A percentile compares a stretch with the other conserved stretches of the same genome.
phyloP scores from a whole-genome alignment of 2,888 invertebrate species.

The Drosophila nr. medialis region DNA sequence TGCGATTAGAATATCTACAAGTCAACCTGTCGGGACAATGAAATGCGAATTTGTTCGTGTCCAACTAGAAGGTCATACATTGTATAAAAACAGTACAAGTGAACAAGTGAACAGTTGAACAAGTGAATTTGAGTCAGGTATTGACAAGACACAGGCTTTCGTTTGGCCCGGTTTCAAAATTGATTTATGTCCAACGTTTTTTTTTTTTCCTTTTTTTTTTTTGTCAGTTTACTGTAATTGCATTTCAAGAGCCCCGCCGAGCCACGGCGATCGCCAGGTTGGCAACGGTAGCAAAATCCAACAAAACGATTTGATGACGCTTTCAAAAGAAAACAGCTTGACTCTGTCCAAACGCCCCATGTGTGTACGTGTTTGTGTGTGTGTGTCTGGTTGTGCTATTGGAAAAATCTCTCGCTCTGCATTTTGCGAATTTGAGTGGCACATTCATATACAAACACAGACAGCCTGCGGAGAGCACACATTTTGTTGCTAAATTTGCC shows the following conservation, averaged over 20 bases:
- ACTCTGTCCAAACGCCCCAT: not conserved
- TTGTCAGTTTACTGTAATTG: conserved; percentile 67
- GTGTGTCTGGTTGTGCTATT: conserved; percentile 7
- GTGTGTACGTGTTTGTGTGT: not conserved
- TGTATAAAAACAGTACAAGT: not conserved
- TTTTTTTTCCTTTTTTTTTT: not conserved
- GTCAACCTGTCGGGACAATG: conserved; percentile 41
- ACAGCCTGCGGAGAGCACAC: conserved; percentile 6
- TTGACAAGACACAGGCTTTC: conserved; percentile 59
- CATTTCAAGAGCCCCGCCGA: conserved; percentile 33
- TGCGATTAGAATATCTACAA: conserved; percentile 40
- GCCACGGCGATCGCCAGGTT: conserved; percentile 28
- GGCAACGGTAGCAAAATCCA: conserved; percentile 19
- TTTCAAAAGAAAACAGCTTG: not conserved
- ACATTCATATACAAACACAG: conserved; percentile 6
- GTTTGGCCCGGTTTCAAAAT: conserved; percentile 71
- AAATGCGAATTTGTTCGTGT: conserved; percentile 10
- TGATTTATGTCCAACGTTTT: conserved; percentile 75
- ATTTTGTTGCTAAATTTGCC: conserved; percentile 37
- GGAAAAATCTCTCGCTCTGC: conserved; percentile 15
- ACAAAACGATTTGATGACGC: conserved; percentile 2
- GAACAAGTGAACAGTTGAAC: no score
- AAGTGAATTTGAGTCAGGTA: conserved; percentile 17
- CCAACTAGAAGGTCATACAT: not conserved
- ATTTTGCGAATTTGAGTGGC: conserved; percentile 24